Evolutionary conservation across 2,113 vertebrate genomes (phyloP).

Genomic region (Gopherus flavomarginatus): DNA sequence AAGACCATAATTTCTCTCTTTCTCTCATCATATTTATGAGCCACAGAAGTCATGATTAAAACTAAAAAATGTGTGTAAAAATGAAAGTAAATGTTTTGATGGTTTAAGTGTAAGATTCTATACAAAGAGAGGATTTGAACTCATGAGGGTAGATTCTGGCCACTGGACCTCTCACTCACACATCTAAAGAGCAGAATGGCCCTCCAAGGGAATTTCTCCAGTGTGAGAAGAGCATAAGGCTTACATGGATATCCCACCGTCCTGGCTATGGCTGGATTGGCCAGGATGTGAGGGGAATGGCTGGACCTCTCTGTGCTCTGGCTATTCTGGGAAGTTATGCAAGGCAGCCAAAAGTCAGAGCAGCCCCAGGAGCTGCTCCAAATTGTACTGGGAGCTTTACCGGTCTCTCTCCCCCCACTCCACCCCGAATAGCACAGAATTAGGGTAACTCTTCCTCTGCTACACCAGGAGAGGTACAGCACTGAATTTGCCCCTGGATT

Average conservation of each 20-base stretch:
- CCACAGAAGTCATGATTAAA: background rate
- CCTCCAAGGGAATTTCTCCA: background rate
- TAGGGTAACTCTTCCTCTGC: background rate
- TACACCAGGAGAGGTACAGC: background rate
- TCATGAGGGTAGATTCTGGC: background rate
- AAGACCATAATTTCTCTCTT: accelerated
- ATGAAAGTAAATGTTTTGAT: accelerated
- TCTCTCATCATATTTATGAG: background rate
- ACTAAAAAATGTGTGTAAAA: background rate
- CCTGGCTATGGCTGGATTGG: accelerated
- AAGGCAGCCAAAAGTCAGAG: background rate
- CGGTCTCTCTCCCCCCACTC: too few species aligned
- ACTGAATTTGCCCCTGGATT: background rate
- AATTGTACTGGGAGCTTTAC: background rate
- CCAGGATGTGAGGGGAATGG: accelerated
- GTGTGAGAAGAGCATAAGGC: accelerated
- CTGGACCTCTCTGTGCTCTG: accelerated
- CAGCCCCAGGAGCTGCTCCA: background rate
- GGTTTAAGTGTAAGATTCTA: too few species aligned
- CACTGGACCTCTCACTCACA: background rate
- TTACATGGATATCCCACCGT: background rate
- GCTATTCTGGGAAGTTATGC: background rate
- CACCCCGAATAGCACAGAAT: background rate
- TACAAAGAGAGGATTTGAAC: background rate
- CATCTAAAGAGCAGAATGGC: background rate